A percentile compares a stretch with the other conserved stretches of the same genome.
Evolutionary conservation across 2,888 invertebrate genomes (phyloP).

Genomic region (Tenthredo distinguenda): DNA sequence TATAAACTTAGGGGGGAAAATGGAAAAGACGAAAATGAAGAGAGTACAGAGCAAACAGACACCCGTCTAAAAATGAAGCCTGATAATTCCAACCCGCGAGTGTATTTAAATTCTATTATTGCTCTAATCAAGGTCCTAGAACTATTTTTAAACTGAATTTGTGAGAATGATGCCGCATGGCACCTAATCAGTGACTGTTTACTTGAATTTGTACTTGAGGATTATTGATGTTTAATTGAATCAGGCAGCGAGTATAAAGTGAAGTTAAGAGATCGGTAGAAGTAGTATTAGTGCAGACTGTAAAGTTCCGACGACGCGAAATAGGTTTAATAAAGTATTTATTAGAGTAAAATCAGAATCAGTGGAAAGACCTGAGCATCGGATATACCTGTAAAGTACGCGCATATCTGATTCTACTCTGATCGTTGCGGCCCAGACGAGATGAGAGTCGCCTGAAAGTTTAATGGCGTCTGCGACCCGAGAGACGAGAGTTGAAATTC

Average conservation of each 20-base stretch:
- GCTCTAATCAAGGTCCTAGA: background rate
- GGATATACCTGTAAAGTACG: background rate
- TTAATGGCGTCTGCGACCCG: conserved; percentile 2
- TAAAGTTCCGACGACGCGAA: background rate
- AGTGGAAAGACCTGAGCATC: background rate
- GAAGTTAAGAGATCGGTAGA: background rate
- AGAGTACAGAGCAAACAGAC: background rate
- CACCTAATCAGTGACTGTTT: background rate
- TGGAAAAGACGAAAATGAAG: background rate
- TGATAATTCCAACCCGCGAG: background rate
- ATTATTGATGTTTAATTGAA: background rate
- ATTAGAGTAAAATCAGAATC: background rate
- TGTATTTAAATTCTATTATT: background rate
- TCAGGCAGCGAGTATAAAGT: background rate
- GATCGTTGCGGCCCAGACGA: background rate
- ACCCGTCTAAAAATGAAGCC: background rate
- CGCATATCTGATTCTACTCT: background rate
- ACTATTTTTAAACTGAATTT: background rate
- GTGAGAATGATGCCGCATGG: background rate
- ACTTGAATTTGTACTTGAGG: background rate
- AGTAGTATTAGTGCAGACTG: background rate
- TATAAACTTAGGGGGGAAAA: background rate
- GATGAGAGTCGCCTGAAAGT: background rate
- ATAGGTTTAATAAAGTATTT: background rate
- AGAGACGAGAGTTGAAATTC: conserved; percentile 18